Conservation (phyloP, 2,113 vertebrate genomes). For the Neogale vison region DNA sequence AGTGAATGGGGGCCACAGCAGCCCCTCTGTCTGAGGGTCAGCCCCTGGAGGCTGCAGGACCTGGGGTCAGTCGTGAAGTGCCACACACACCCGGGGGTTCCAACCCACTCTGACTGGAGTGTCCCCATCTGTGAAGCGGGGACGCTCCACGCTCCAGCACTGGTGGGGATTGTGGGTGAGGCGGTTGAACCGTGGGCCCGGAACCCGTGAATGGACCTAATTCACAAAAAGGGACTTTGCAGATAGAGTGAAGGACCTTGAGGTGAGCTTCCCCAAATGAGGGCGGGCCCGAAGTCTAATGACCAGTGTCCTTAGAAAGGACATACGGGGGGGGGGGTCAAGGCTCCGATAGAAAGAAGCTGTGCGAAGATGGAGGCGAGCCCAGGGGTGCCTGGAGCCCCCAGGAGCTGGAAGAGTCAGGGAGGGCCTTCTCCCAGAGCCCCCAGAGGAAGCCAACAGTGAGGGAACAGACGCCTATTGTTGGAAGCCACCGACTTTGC, state of each 20-base stretch:
- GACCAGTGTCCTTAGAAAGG: neutral
- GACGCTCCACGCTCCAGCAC: accelerated
- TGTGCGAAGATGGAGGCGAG: neutral
- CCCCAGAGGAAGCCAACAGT: neutral
- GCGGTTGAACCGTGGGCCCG: neutral
- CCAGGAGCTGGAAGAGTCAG: neutral
- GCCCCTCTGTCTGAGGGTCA: neutral
- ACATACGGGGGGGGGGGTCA: neutral
- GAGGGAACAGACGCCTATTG: neutral
- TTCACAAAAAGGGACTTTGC: neutral
- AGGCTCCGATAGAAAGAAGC: too few relatives aligned
- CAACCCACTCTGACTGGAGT: neutral
- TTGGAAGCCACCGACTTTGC: accelerated
- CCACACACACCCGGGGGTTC: too few relatives aligned
- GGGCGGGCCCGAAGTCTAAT: neutral
- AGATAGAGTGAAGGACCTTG: neutral
- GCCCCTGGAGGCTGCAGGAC: neutral
- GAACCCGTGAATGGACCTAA: neutral
- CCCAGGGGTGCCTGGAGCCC: neutral
- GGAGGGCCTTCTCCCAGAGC: neutral
- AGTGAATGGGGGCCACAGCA: too few relatives aligned
- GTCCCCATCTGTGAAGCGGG: accelerated
- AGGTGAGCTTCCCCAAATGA: neutral
- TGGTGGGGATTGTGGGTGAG: neutral
- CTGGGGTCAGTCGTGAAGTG: too few relatives aligned